Base-by-base conservation (phyloP, 2,888 invertebrate genomes). In the Ptychoptera contaminata region DNA sequence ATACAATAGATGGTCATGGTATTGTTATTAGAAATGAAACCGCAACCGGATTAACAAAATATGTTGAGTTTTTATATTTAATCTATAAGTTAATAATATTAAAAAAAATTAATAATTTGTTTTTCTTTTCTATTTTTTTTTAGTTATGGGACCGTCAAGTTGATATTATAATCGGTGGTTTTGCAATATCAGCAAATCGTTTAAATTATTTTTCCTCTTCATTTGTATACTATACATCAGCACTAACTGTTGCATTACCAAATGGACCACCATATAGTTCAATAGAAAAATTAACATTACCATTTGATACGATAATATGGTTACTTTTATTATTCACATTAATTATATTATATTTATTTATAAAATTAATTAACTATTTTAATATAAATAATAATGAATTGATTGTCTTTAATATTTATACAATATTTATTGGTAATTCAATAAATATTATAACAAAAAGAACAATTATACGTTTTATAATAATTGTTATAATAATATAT, bases 91-190 rank as follows among this genome's bases (percentile, higher is more conserved):
- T 39, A 29, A 14, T 14, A 40, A 6, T 3, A 40, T 30, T 30
- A 11, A 5, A 39, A 11, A 4, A 14, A 40, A 12, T 23, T 40
- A 30, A 14, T 40, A 23, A 23, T 40, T 30, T 11, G 8, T 37
- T 11, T 43, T 30, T 30, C n/a, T 39, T 30, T 10, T 40, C 7
- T 2, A n/a, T 39, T 16, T 16, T 29, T 11, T 30, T 46, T 0
- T 48, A 61, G 59, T 41, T 62, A 11, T 45, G 50, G 1, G 15
- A 47, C 0, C 50, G 50, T 1, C 31, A 37, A 10, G 55, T 55
- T 8, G 52, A 59, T 7, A 39, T 62, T 1, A 56, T 53, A 1
- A 49, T 61, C n/a, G 62, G 62, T 1, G 57, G 54, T 0, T 54
- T 6, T 53, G 55, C 16, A 46, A 53, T 53, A 14, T 53, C 54